Base-by-base conservation (phyloP, 2,797 vertebrate species). In the Peromyscus melanophrys region DNA sequence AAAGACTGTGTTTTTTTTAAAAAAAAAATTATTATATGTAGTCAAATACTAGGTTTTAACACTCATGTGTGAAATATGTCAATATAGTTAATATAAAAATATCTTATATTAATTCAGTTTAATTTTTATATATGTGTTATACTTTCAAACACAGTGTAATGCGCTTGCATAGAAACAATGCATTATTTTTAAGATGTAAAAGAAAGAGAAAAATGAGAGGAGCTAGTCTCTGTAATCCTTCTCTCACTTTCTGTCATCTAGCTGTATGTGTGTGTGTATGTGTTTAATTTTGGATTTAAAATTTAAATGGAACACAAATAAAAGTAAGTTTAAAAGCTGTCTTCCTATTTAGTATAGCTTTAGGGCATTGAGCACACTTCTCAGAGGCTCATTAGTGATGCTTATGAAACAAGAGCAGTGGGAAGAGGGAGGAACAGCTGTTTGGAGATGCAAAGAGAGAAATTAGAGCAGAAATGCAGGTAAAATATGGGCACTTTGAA, bases 401-500 rank as follows among this genome's bases (percentile, higher is more conserved):
- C 97, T 98, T 98, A 97, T 92, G 97, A 98, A 98, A 94, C 81
- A 96, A 96, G 75, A 98, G 31, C 76, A 96, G 92, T 96, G 85
- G 52, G 98, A 89, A 97, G 77, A 97, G 82, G 80, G 97, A 96
- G 31, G 63, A 98, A 88, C 97, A 98, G 97, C 93, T 98, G 94
- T 90, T 98, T 92, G 43, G 94, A 98, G 98, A 98, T 40, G 14
- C 96, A 97, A 73, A 63, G 92, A 95, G 87, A 97, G 96, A 97
- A 97, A 97, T 97, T 89, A 97, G 61, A 96, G 85, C 29, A 97
- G 96, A 98, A 98, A 95, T 61, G 1, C 94, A 98, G 96, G 94
- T 98, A 96, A 98, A 98, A 98, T 96, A 95, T 84, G 90, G 80
- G 65, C 82, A 97, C 96, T 98, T 96, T 97, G 92, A 96, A 98